Conservation (phyloP, 2,113 vertebrate species). For the Mus musculus region DNA sequence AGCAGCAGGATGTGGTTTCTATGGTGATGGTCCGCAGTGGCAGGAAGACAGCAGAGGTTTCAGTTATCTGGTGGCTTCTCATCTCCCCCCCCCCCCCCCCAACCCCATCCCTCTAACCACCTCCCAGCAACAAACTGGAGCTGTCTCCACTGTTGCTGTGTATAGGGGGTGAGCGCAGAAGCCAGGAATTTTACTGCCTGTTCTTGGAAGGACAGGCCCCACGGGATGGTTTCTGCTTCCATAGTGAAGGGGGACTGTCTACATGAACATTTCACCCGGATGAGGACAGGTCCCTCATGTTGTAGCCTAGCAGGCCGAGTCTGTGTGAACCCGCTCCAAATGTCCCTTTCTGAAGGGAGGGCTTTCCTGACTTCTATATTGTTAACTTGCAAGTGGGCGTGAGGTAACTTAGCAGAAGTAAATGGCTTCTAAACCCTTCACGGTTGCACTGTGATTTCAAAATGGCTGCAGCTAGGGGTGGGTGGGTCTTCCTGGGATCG, state of each 20-base stretch:
- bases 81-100: not conserved
- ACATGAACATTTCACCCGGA: too few species aligned
- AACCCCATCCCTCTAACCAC: not conserved
- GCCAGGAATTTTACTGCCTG: not conserved
- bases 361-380: not conserved
- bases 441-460: not conserved
- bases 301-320: not conserved
- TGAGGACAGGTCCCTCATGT: not conserved
- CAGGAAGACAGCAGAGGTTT: slow-evolving; percentile 82
- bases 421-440: not conserved
- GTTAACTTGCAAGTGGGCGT: not conserved
- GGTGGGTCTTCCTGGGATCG: not conserved
- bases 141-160: not conserved
- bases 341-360: not conserved
- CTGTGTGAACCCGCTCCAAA: not conserved
- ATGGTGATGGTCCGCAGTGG: slow-evolving; percentile 89
- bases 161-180: not conserved
- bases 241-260: not conserved
- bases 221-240: not conserved
- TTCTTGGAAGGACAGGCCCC: not conserved
- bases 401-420: not conserved
- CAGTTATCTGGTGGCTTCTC: slow-evolving; percentile 63
- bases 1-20: slow-evolving; percentile 91
- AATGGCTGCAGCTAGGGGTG: not conserved
- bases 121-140: not conserved